These are phyloP conservation scores for Pocota personata DNA, from an alignment of 2,888 invertebrate genomes.

Conservation along the genomic window DNA sequence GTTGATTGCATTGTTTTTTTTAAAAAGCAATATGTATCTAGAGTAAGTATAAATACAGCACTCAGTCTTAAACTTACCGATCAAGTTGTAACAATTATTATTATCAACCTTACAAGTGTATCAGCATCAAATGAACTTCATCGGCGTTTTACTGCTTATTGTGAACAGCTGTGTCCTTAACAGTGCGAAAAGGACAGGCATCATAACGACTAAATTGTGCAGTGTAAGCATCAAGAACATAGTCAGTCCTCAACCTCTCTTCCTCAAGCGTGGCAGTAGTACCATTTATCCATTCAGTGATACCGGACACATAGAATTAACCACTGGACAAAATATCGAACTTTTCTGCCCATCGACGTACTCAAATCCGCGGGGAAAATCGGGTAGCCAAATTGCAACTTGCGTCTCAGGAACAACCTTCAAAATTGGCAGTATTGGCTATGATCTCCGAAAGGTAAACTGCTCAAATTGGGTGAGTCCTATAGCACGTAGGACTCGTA, in stretches of 20 bases:
- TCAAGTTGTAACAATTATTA: no score
- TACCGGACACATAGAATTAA: conserved; percentile 77
- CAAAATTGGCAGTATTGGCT: conserved; percentile 71
- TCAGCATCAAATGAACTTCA: no score
- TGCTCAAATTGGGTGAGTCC: conserved; percentile 79
- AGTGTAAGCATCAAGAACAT: conserved; percentile 73
- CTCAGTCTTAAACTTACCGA: no score
- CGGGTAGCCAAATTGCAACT: conserved; percentile 74
- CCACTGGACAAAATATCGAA: conserved; percentile 77
- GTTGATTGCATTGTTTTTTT: no score
- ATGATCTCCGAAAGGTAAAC: conserved; percentile 77
- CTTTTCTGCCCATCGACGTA: conserved; percentile 78
- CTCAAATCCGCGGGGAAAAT: conserved; percentile 53
- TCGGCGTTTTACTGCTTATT: no score
- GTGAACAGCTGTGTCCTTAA: no score
- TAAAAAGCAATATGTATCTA: no score
- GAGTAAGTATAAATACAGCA: no score
- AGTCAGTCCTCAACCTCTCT: conserved; percentile 85
- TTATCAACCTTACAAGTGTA: no score
- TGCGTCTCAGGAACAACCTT: conserved; percentile 77
- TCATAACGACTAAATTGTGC: no score
- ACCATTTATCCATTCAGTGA: conserved; percentile 78
- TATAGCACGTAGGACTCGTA: conserved; percentile 76
- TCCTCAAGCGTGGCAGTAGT: conserved; percentile 82
- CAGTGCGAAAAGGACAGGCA: no score